Base-by-base conservation (phyloP, 2,113 vertebrate genomes). In the Hipposideros armiger region DNA sequence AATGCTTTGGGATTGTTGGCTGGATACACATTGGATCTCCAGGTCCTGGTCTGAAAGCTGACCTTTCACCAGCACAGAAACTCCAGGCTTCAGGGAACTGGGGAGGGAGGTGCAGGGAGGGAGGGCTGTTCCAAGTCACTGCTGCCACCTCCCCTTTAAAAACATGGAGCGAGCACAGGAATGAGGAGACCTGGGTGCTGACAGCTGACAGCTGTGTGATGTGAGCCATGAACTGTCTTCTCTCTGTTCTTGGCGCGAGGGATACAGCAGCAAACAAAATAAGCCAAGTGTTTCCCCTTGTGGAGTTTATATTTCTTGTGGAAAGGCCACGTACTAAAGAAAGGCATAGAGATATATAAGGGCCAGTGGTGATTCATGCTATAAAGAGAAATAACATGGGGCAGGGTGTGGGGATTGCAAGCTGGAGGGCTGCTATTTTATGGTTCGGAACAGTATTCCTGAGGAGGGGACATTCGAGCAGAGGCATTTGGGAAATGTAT, bases 301-400 rank as follows among this genome's bases (percentile, higher is more conserved):
- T 28, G 28, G 45, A 28, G 40, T 32, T 56, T 32, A 40, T 54
- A 6, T 70, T 58, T 90, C 64, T 70, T 7, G 17, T 30, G 15
- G 56, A 70, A 77, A 56, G 30, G 54, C 28, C 67, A 69, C 82
- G 90, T 28, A 16, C n/a, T 91, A 30, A 92, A 77, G 52, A 62
- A 93, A 67, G 45, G 47, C 32, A 62, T 3, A 58, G 26, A 47
- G 40, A 10, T 19, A 76, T 5, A 7, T 2, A 69, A 47, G 16
- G 26, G 50, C 28, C 45, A 16, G 36, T 4, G 24, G 47, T 64
- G 45, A 50, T 32, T 10, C 15, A 5, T 1, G n/a, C 73, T 42
- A 11, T 2, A 19, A 67, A 56, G 60, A 93, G 58, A 52, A 78
- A 22, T 9, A 77, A 7, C 66, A 13, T 1, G 2, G 70, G 1